Evolutionary conservation across 2,888 invertebrate genomes (phyloP).

Genomic region (Notodonta dromedarius): DNA sequence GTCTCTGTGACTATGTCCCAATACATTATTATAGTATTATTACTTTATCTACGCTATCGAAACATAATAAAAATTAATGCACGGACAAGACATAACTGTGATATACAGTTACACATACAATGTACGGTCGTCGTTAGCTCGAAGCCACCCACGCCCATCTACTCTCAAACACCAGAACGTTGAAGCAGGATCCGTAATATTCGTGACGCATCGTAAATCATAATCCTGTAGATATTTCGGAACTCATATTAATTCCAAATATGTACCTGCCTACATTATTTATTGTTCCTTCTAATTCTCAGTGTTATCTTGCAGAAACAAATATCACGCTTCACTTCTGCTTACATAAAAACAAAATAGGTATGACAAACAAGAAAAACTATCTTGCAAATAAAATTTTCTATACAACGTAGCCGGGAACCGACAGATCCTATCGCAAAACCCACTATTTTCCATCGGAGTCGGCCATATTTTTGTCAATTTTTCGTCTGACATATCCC

Average conservation of each 20-base stretch:
- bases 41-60: too few relatives aligned
- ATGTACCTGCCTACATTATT: slow-evolving; percentile 10
- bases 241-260: slow-evolving; percentile 21
- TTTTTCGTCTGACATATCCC: slow-evolving; percentile 83
- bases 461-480: slow-evolving; percentile 81
- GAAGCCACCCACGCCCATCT: slow-evolving; percentile 50
- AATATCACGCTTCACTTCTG: slow-evolving; percentile 14
- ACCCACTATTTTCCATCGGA: slow-evolving; percentile 78
- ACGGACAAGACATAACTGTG: slow-evolving; percentile 15
- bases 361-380: slow-evolving; percentile 67
- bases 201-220: neutral
- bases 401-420: slow-evolving; percentile 56
- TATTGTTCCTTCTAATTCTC: slow-evolving; percentile 23
- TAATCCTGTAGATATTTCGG: slow-evolving; percentile 19
- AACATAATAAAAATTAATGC: too few relatives aligned
- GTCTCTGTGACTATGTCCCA: too few relatives aligned
- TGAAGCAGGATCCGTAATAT: slow-evolving; percentile 24
- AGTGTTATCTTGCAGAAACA: slow-evolving; percentile 34
- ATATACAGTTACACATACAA: neutral
- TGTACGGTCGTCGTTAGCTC: slow-evolving; percentile 43
- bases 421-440: slow-evolving; percentile 77
- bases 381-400: slow-evolving; percentile 69
- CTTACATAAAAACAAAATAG: slow-evolving; percentile 29
- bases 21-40: too few relatives aligned
- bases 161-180: slow-evolving; percentile 22